These are phyloP conservation scores for Anniella stebbinsi DNA, from an alignment of 2,797 vertebrate species.

Conservation along the genomic window DNA sequence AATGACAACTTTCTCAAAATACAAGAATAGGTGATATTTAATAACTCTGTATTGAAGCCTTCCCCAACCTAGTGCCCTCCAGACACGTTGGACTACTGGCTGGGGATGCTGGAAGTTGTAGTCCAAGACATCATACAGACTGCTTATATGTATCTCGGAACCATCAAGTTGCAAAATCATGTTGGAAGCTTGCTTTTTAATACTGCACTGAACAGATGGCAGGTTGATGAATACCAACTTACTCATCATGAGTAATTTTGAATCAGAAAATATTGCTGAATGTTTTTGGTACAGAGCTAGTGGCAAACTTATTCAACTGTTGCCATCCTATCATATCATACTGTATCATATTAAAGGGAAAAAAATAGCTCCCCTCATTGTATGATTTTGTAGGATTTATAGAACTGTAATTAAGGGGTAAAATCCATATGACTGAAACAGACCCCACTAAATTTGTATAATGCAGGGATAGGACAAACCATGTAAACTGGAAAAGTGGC, in stretches of 20 bases:
- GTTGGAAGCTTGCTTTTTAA: neutral
- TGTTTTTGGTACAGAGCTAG: neutral
- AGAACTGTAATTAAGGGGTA: neutral
- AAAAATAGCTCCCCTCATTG: neutral
- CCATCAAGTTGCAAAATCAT: neutral
- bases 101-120: too few species aligned
- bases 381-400: neutral
- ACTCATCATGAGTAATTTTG: neutral
- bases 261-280: conserved; percentile 10
- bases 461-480: too few species aligned
- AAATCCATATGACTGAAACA: neutral
- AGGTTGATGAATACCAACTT: neutral
- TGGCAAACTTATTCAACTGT: neutral
- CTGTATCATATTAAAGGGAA: neutral
- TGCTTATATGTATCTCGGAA: neutral
- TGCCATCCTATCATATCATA: too few species aligned
- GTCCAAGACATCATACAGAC: neutral
- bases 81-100: too few species aligned
- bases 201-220: neutral
- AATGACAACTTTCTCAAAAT: neutral
- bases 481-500: neutral
- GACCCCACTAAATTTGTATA: neutral
- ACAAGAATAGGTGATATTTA: neutral
- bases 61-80: too few species aligned
- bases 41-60: neutral